phyloP scores from a whole-genome alignment of 2,113 vertebrate genomes.

The Aldabrachelys gigantea region DNA sequence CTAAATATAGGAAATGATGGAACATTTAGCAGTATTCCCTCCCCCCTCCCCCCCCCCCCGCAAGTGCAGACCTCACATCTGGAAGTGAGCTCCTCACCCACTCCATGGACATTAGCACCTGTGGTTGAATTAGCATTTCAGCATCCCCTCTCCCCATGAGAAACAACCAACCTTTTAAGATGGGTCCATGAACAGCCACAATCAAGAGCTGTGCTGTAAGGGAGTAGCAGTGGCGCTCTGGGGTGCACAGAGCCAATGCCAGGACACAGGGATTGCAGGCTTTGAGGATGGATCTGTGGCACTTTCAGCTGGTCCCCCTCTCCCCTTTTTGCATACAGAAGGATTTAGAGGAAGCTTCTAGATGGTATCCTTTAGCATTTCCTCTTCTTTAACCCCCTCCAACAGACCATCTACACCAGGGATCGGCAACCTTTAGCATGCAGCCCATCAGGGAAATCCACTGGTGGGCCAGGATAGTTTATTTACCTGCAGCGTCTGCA shows the following conservation, averaged over 20 bases:
- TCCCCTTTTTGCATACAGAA: neutral
- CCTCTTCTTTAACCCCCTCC: neutral
- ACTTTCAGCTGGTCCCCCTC: neutral
- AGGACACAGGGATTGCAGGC: neutral
- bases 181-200: neutral
- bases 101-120: neutral
- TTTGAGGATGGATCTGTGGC: neutral
- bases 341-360: neutral
- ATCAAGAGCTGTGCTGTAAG: neutral
- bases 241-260: neutral
- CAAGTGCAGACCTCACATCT: neutral
- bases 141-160: neutral
- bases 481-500: too few species aligned
- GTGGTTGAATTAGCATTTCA: neutral
- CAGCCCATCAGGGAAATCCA: too few species aligned
- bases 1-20: neutral
- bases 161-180: neutral
- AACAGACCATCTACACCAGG: neutral
- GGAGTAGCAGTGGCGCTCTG: neutral
- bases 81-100: neutral
- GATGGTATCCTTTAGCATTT: neutral
- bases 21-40: neutral
- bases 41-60: too few species aligned
- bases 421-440: too few species aligned
- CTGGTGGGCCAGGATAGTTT: too few species aligned